Base-by-base conservation (phyloP, 2,797 vertebrate species). In the Choloepus didactylus region DNA sequence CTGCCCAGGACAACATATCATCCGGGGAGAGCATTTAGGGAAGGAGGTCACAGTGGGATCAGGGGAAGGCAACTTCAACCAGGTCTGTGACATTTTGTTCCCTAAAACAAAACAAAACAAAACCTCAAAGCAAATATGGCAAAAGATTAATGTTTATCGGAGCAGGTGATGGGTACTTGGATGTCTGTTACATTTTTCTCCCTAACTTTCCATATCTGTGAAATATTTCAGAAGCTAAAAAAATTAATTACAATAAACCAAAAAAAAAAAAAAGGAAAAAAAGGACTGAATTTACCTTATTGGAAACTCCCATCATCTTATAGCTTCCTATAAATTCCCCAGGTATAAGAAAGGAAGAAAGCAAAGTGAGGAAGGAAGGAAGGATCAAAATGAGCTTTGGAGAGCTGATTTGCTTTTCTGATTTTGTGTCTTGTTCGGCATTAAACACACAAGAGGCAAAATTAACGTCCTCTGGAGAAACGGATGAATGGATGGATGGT, bases 211-310 rank as follows among this genome's bases (percentile, higher is more conserved):
- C 83, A 54, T 59, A 12, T 14, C 4, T 60, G 73, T 72, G 41
- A 91, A 75, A 27, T 82, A 76, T 18, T 95, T 91, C 29, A 91
- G n/a, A 89, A 83, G 38, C 62, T 81, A n/a, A 79, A 94, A 66
- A 46, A 18, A 56, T 59, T 38, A 85, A 56, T 38, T 9, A 5
- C 9, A 75, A 51, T 70, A 64, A 69, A 83, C 41, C 35, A 35
- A 35, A 35, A 16, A 27, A 18, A 18, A 15, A 49, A 73, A 73
- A 49, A 49, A 49, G 9, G 5, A 27, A 27, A 54, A 41, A 64
- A 38, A 86, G 11, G 41, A 82, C 25, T 73, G 35, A 27, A 1
- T 76, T 73, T 29, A 21, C 4, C 59, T 85, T 41, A 67, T 86
- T 62, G 89, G 23, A 92, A 83, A 83, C 25, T 29, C 29, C 9